Conservation (phyloP, 2,113 vertebrate genomes). For the Benitochromis conjunctus region DNA sequence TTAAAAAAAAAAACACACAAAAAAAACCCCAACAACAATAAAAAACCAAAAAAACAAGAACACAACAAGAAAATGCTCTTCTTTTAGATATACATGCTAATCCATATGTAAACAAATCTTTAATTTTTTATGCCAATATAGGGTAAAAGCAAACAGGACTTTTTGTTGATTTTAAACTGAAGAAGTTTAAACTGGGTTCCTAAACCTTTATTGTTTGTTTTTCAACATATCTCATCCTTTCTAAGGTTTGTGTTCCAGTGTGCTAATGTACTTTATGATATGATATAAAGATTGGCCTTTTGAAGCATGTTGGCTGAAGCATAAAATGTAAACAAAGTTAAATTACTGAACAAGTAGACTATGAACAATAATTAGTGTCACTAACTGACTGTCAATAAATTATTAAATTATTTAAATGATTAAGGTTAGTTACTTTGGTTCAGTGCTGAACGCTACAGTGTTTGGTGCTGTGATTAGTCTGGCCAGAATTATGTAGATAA, state of each 20-base stretch:
- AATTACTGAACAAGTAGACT: not conserved
- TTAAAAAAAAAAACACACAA: not conserved
- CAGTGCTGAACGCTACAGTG: not conserved
- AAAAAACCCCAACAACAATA: not conserved
- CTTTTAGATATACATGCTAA: not conserved
- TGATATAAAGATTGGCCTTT: not conserved
- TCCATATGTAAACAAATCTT: accelerated
- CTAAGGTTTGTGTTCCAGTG: not conserved
- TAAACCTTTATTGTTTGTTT: not conserved
- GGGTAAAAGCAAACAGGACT: not conserved
- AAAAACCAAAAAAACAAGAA: accelerated
- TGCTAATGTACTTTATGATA: not conserved
- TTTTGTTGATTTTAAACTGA: not conserved
- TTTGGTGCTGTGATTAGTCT: not conserved
- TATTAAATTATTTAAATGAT: not conserved
- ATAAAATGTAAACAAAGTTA: not conserved
- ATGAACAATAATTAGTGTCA: not conserved
- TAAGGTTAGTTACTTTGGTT: not conserved
- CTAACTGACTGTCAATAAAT: not conserved
- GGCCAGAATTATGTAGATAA: accelerated
- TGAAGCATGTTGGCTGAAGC: not conserved
- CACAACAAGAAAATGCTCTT: not conserved
- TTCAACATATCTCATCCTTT: too few species aligned
- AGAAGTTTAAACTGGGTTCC: accelerated
- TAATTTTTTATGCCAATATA: accelerated